phyloP scores from a whole-genome alignment of 2,797 vertebrate species.

The Acestrorhynchus altus region DNA sequence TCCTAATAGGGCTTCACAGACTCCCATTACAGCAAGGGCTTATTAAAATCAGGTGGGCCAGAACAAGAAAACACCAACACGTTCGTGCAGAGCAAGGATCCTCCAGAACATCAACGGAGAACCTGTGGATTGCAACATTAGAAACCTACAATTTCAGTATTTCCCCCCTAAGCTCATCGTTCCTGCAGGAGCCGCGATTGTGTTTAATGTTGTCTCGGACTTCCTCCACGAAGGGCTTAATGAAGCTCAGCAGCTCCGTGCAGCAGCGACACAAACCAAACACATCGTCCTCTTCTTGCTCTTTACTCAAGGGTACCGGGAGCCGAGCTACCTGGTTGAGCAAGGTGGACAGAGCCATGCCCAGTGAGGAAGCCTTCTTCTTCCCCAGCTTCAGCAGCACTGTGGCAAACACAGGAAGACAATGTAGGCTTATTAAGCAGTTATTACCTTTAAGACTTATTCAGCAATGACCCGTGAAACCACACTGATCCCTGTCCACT shows the following conservation, averaged over 20 bases:
- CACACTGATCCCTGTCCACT: no score
- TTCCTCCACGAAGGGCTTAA: constrained; percentile 87
- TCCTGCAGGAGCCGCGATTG: constrained; percentile 51
- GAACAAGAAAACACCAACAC: not conserved
- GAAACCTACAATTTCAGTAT: constrained; percentile 91
- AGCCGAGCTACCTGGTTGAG: constrained; percentile 87
- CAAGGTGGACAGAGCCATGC: constrained; percentile 88
- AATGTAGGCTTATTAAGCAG: no score
- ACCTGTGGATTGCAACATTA: not conserved
- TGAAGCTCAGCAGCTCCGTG: constrained; percentile 81
- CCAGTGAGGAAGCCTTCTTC: constrained; percentile 89
- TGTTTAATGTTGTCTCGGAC: constrained; percentile 69
- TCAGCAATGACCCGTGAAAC: no score
- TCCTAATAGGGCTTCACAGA: no score
- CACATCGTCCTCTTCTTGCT: constrained; percentile 87
- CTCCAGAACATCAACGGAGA: not conserved
- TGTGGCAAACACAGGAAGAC: constrained; percentile 55
- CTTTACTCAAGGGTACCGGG: constrained; percentile 86
- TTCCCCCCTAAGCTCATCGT: constrained; percentile 86
- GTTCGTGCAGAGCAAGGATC: not conserved
- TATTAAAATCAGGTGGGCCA: no score
- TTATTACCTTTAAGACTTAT: not conserved
- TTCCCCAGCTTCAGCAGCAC: constrained; percentile 86
- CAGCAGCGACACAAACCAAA: constrained; percentile 88
- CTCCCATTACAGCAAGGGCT: no score